These are phyloP conservation scores for Thecocarcelia acutangulata DNA, from an alignment of 2,888 invertebrate species.

Conservation along the genomic window DNA sequence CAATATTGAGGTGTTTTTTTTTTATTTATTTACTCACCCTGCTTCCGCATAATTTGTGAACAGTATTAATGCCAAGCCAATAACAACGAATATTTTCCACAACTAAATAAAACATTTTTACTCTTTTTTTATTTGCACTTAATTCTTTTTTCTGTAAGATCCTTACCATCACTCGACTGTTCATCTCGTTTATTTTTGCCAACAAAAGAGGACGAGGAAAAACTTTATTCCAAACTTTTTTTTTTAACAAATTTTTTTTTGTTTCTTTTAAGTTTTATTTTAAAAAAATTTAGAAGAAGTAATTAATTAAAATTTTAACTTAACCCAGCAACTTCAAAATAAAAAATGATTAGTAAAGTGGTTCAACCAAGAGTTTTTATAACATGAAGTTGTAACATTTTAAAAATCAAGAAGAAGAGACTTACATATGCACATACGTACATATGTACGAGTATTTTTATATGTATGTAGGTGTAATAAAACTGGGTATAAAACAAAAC, in stretches of 20 bases:
- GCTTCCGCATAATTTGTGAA: conserved; percentile 75
- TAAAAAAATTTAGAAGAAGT: conserved; percentile 4
- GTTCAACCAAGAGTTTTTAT: conserved; percentile 59
- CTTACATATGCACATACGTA: too few species aligned
- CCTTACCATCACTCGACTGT: conserved; percentile 64
- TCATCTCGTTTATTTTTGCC: conserved; percentile 40
- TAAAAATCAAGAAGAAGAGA: neutral
- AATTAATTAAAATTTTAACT: conserved; percentile 21
- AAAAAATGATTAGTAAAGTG: conserved; percentile 62
- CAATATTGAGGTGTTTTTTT: neutral
- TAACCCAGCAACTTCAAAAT: conserved; percentile 37
- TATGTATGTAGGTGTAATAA: conserved; percentile 8
- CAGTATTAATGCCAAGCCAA: conserved; percentile 73
- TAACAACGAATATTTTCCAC: conserved; percentile 73
- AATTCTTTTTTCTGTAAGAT: neutral
- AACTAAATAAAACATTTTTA: conserved; percentile 70
- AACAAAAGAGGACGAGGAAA: conserved; percentile 50
- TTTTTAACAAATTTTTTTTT: conserved; percentile 10
- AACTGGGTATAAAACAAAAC: conserved; percentile 22
- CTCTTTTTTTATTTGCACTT: conserved; percentile 4
- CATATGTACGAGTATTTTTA: too few species aligned
- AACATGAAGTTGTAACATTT: conserved; percentile 50
- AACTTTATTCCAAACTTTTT: neutral
- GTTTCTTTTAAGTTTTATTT: conserved; percentile 18
- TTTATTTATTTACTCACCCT: conserved; percentile 70